Evolutionary conservation across 2,888 invertebrate species (phyloP), one percentile per base, ranked within the genome.

Genomic region (Oithona nana): DNA sequence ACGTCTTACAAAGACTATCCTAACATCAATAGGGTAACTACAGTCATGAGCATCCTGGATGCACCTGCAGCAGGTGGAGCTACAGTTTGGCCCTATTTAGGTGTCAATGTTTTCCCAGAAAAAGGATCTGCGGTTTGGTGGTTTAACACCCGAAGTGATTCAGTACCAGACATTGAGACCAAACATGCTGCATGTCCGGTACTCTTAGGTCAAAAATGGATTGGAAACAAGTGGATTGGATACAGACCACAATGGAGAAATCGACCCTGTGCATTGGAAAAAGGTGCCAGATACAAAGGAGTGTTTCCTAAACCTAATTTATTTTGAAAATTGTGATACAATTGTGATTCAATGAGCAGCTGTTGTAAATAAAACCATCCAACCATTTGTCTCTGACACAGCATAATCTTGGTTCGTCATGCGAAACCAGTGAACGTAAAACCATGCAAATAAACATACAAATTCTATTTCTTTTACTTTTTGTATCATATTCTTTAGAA

Each of bases 161-260:
- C 24, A 4, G 20, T 20, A 22, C 57, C 57, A 1, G 57, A 57
- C 39, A 3, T 24, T 16, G 2, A 24, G 1, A 57, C 57, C 8
- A 20, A 22, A 20, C 57, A 57, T 39, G 57, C 57, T 16, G 57
- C 57, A 24, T 57, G 57, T n/a, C 57, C 57, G 4, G 57, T 57
- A 3, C 39, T 57, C 22, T 31, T 57, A 4, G 57, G 57, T 8
- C 57, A 57, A 39, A 57, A 57, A 31, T 57, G 57, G 57, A 57
- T 57, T 30, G 57, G 57, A 4, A 57, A 57, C 39, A 57, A 57
- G 31, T 57, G 57, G 57, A 57, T 57, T 22, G 57, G 57, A 28
- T 57, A 57, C 20, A 31, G 30, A 24, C 57, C 57, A n/a, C 57
- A 57, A 26, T 31, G 30, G 30, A 22, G 31, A 6, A 57, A 30